These are phyloP conservation scores for Ichneumoninae sp. DNA, from an alignment of 2,888 invertebrate species.

Conservation along the genomic window DNA sequence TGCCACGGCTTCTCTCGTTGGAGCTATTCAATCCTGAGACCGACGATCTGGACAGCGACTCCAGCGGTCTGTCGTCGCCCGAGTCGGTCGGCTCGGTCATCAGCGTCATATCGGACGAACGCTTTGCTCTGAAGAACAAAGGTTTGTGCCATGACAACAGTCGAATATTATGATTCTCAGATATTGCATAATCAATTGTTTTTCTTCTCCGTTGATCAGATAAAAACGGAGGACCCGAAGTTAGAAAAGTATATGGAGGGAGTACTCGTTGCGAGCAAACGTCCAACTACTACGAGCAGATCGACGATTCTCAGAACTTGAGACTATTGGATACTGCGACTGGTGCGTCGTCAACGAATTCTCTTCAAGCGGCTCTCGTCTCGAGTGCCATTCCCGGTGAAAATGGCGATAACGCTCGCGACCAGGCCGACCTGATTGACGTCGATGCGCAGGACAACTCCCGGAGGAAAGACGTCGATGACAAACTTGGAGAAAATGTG, in stretches of 20 bases:
- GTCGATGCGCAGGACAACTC: background rate
- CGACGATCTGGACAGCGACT: conserved; percentile 95
- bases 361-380: conserved; percentile 70
- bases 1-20: conserved; percentile 91
- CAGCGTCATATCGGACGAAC: conserved; percentile 89
- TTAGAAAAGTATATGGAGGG: background rate
- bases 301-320: conserved; percentile 80
- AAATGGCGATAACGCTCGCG: background rate
- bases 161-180: background rate
- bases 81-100: conserved; percentile 95
- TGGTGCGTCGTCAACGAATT: conserved; percentile 86
- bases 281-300: background rate
- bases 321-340: conserved; percentile 88
- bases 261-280: background rate
- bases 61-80: conserved; percentile 94
- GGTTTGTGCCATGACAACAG: conserved; percentile 25
- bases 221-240: background rate
- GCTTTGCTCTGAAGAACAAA: conserved; percentile 78
- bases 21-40: conserved; percentile 96
- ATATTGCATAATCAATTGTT: background rate
- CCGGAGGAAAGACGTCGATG: conserved; percentile 85
- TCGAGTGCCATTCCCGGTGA: background rate
- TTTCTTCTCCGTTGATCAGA: background rate
- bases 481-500: conserved; percentile 88
- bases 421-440: background rate